Percentiles rank a stretch among this genome's conserved stretches.
Conservation (phyloP, 2,797 vertebrate species). For the Coreius guichenoti region DNA sequence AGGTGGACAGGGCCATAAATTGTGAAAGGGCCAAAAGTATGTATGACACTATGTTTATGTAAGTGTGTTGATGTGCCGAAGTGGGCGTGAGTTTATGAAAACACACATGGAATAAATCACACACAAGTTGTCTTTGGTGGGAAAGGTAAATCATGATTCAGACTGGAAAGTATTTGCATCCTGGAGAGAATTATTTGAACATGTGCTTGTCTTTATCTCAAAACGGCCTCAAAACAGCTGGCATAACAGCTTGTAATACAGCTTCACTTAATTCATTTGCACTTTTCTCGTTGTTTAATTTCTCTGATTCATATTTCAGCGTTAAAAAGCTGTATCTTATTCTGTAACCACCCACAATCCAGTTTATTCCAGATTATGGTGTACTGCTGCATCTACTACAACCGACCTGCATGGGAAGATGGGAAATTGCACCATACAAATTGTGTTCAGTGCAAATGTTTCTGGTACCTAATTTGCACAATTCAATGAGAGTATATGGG, state of each 20-base stretch:
- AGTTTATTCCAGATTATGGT: neutral
- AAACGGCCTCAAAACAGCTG: constrained; percentile 20
- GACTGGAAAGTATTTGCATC: constrained; percentile 53
- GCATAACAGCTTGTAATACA: constrained; percentile 12
- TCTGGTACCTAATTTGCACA: neutral
- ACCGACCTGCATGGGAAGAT: neutral
- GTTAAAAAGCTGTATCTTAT: neutral
- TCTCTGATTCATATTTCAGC: neutral
- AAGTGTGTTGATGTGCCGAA: neutral
- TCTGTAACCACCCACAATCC: neutral
- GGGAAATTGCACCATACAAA: neutral
- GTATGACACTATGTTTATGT: constrained; percentile 21
- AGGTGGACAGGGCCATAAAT: neutral
- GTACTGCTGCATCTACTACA: neutral
- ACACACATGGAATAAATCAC: constrained; percentile 63
- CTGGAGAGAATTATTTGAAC: constrained; percentile 27
- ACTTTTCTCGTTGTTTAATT: neutral
- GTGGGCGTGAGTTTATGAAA: constrained; percentile 20
- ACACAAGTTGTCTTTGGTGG: constrained; percentile 50
- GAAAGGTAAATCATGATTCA: constrained; percentile 61
- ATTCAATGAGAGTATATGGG: neutral
- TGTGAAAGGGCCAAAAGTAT: neutral
- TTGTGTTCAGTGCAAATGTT: neutral
- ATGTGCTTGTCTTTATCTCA: constrained; percentile 32
- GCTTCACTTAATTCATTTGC: neutral